A percentile compares a stretch with the other conserved stretches of the same genome.
Conservation (phyloP, 2,797 vertebrate species). For the Euphonia xanthogaster region DNA sequence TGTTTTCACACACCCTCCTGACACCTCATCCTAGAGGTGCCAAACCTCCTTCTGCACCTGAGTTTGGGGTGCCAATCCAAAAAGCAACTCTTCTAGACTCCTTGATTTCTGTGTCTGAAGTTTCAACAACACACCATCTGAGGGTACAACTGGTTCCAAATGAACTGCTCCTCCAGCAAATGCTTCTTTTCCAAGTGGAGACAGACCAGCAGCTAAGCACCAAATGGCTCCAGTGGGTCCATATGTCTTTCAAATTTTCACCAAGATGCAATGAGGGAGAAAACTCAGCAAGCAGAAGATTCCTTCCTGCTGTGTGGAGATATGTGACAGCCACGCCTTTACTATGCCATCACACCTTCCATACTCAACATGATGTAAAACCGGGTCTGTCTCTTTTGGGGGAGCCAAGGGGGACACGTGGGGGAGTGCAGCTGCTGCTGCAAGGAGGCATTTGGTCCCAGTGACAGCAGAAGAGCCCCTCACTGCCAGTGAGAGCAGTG, state of each 20-base stretch:
- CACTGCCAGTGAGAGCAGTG: accelerated
- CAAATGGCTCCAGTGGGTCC: not conserved
- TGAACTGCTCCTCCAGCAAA: not conserved
- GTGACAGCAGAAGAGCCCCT: not conserved
- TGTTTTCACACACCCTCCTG: no score
- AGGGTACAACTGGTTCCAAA: not conserved
- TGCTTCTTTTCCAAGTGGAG: not conserved
- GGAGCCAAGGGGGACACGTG: accelerated
- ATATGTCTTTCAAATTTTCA: not conserved
- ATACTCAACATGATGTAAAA: accelerated
- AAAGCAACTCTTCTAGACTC: not conserved
- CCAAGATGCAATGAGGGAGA: not conserved
- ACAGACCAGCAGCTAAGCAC: not conserved
- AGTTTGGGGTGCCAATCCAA: not conserved
- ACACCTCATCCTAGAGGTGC: not conserved
- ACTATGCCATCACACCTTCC: accelerated
- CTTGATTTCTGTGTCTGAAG: not conserved
- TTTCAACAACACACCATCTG: not conserved
- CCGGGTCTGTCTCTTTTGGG: accelerated
- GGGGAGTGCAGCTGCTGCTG: not conserved
- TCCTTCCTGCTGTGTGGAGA: not conserved
- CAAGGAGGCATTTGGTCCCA: not conserved
- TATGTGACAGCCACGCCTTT: accelerated
- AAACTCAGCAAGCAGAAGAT: not conserved
- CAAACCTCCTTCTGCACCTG: not conserved